These are phyloP conservation scores for Trichonephila inaurata DNA, from an alignment of 1,140 invertebrate species.

Conservation along the genomic window DNA sequence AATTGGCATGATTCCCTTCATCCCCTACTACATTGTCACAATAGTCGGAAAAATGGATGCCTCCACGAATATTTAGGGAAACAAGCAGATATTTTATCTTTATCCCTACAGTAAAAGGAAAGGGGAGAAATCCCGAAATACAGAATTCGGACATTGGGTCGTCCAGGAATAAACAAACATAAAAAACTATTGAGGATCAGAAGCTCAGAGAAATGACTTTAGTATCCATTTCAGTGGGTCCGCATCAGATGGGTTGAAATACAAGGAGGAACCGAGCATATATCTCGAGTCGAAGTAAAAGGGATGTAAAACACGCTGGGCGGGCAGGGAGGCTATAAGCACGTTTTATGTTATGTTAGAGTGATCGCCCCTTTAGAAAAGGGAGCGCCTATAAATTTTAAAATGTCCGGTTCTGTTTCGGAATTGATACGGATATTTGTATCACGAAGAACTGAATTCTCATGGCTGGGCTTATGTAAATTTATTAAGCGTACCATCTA, in stretches of 20 bases:
- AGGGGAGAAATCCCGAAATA: background rate
- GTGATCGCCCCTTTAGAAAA: background rate
- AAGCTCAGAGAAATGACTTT: constrained; percentile 22
- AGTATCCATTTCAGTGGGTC: constrained; percentile 20
- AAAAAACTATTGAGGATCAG: background rate
- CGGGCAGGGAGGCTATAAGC: background rate
- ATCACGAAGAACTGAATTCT: background rate
- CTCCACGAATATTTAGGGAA: background rate
- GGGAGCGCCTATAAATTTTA: background rate
- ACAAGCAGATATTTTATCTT: background rate
- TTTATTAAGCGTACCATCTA: no score
- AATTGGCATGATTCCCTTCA: constrained; percentile 16
- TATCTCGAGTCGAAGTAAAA: background rate
- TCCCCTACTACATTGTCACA: background rate
- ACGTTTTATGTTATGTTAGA: constrained; percentile 35
- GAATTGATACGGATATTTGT: constrained; percentile 5
- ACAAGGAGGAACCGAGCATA: constrained; percentile 4
- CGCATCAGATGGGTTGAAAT: constrained; percentile 12
- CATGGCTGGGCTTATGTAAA: no score
- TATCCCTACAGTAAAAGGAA: background rate
- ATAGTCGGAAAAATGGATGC: background rate
- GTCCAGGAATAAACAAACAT: constrained; percentile 12
- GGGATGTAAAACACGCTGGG: constrained; percentile 13
- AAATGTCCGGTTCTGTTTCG: background rate
- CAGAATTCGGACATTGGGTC: background rate